phyloP scores from a whole-genome alignment of 2,797 vertebrate species.

The Gobionotothen gibberifrons region DNA sequence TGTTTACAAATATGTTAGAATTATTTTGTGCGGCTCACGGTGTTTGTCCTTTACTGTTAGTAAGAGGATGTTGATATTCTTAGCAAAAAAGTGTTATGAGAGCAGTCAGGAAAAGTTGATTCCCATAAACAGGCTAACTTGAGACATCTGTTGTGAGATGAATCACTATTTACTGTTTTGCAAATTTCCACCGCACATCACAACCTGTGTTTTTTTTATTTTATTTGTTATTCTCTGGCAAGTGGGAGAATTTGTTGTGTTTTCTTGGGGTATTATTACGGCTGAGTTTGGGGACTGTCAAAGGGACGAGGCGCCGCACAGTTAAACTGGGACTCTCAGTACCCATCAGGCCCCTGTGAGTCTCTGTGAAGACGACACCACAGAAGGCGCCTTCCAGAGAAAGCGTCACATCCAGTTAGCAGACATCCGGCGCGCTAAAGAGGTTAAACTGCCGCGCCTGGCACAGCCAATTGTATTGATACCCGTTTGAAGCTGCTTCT shows the following conservation, averaged over 20 bases:
- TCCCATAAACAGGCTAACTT: constrained; percentile 82
- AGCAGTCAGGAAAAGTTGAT: constrained; percentile 80
- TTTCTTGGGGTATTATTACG: constrained; percentile 70
- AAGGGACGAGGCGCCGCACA: constrained; percentile 72
- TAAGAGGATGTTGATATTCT: constrained; percentile 72
- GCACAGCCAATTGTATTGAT: constrained; percentile 86
- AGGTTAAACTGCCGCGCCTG: constrained; percentile 86
- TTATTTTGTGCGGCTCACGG: constrained; percentile 68
- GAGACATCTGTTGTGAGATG: constrained; percentile 78
- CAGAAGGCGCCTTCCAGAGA: constrained; percentile 76
- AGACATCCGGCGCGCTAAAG: constrained; percentile 80
- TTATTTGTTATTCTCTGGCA: constrained; percentile 57
- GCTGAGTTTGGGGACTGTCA: constrained; percentile 79
- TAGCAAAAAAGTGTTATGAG: constrained; percentile 68
- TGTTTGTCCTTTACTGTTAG: constrained; percentile 71
- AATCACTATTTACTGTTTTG: constrained; percentile 76
- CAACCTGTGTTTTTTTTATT: constrained; percentile 46
- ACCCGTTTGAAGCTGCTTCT: constrained; percentile 82
- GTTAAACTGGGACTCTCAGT: constrained; percentile 79
- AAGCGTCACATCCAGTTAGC: constrained; percentile 83
- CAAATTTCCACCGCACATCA: constrained; percentile 72
- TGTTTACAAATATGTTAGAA: constrained; percentile 80
- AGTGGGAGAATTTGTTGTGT: constrained; percentile 79
- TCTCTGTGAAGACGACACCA: constrained; percentile 79
- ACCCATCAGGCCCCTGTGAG: constrained; percentile 79